These are phyloP conservation scores for Luperina nickerlii DNA, from an alignment of 2,888 invertebrate species.

Conservation along the genomic window DNA sequence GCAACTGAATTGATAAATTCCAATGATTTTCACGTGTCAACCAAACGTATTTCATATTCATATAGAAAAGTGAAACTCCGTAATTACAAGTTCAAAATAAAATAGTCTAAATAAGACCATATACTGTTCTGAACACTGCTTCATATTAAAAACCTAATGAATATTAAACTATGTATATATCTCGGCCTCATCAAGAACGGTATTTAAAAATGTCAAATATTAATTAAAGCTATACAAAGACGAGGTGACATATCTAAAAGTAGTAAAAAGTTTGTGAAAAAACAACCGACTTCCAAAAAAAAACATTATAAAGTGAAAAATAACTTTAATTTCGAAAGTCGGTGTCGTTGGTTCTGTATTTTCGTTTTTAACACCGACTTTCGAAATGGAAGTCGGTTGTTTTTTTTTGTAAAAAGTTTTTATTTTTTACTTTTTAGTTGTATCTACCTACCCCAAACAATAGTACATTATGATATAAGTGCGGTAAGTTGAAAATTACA, in stretches of 20 bases:
- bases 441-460: no score
- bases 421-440: no score
- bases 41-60: background rate
- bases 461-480: no score
- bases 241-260: background rate
- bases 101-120: background rate
- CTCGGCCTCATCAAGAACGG: background rate
- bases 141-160: slow-evolving; percentile 10
- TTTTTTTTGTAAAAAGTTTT: no score
- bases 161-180: slow-evolving; percentile 14
- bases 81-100: slow-evolving; percentile 11
- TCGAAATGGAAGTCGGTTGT: no score
- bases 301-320: no score
- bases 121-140: background rate
- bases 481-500: no score
- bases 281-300: no score
- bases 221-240: background rate
- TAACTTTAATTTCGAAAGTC: no score
- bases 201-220: slow-evolving; percentile 4
- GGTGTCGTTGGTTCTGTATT: no score
- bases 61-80: background rate
- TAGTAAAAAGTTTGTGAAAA: background rate
- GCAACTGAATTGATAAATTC: no score
- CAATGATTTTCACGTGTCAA: background rate
- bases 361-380: no score